Percentiles rank a stretch among this genome's conserved stretches.
phyloP scores from a whole-genome alignment of 2,113 vertebrate species.

The Elephantulus edwardii region DNA sequence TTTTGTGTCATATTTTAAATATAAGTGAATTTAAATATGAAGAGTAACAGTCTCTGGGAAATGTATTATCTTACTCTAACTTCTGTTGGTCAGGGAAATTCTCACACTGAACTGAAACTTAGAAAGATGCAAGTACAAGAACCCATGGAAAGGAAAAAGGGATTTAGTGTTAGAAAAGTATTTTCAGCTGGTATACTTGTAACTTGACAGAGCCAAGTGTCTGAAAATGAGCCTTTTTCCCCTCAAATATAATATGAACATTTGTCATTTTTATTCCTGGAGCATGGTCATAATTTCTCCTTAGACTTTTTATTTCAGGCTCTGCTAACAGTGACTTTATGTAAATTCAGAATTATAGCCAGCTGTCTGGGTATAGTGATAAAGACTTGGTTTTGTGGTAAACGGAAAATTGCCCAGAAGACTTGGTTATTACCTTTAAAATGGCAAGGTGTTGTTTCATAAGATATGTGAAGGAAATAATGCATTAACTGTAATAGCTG shows the following conservation, averaged over 20 bases:
- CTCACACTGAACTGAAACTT: conserved; percentile 48
- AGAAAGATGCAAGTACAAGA: conserved; percentile 42
- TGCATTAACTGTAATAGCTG: conserved; percentile 67
- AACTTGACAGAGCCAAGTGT: conserved; percentile 54
- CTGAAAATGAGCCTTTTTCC: conserved; percentile 63
- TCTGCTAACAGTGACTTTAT: conserved; percentile 63
- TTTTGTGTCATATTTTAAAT: conserved; percentile 53
- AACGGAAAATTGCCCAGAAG: conserved; percentile 72
- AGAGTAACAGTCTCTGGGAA: conserved; percentile 49
- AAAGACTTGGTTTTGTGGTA: conserved; percentile 68
- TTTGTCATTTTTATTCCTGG: conserved; percentile 75
- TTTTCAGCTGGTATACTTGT: conserved; percentile 65
- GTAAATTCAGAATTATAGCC: conserved; percentile 74
- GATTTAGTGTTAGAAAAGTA: conserved; percentile 62
- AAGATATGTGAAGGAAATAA: conserved; percentile 67
- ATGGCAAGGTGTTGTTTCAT: conserved; percentile 71
- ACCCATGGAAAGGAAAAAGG: background rate
- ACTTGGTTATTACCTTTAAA: conserved; percentile 74
- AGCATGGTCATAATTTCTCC: conserved; percentile 63
- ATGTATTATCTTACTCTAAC: conserved; percentile 55
- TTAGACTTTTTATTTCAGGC: conserved; percentile 68
- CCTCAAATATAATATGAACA: conserved; percentile 46
- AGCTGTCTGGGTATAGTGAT: conserved; percentile 66
- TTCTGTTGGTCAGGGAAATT: conserved; percentile 50
- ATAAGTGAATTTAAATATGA: conserved; percentile 45